Percentiles rank a stretch among this genome's conserved stretches.
Conservation (phyloP, 2,797 vertebrate genomes). For the Benthosema pterotum region DNA sequence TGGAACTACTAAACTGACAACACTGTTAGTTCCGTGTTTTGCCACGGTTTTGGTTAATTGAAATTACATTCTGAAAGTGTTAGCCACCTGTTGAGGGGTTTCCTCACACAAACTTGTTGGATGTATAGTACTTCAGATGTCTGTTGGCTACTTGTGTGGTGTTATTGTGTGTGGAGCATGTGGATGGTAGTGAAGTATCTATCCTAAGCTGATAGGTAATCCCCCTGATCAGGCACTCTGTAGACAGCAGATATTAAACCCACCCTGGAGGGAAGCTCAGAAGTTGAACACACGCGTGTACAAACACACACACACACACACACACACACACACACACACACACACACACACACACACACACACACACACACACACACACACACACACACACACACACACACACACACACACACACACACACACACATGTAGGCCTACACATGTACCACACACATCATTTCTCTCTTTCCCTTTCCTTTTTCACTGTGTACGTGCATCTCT, state of each 20-base stretch:
- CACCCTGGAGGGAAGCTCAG: constrained; percentile 50
- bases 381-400: neutral
- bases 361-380: no score
- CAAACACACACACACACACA: no score
- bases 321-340: neutral
- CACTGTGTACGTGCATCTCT: no score
- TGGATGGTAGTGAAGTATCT: constrained; percentile 62
- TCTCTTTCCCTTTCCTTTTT: constrained; percentile 1
- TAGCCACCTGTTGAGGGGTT: constrained; percentile 51
- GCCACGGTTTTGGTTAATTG: no score
- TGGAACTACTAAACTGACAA: no score
- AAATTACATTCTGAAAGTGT: no score
- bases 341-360: neutral
- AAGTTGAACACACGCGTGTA: constrained; percentile 1
- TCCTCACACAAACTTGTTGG: no score
- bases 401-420: no score
- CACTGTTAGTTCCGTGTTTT: no score
- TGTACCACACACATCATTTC: neutral
- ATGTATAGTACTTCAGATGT: no score
- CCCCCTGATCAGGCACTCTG: constrained; percentile 62
- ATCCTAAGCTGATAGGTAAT: constrained; percentile 70
- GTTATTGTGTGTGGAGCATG: constrained; percentile 52
- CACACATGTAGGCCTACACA: no score
- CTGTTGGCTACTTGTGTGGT: constrained; percentile 41
- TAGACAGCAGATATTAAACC: constrained; percentile 68